Evolutionary conservation across 2,113 vertebrate genomes (phyloP).

Genomic region (Dromas ardeola): DNA sequence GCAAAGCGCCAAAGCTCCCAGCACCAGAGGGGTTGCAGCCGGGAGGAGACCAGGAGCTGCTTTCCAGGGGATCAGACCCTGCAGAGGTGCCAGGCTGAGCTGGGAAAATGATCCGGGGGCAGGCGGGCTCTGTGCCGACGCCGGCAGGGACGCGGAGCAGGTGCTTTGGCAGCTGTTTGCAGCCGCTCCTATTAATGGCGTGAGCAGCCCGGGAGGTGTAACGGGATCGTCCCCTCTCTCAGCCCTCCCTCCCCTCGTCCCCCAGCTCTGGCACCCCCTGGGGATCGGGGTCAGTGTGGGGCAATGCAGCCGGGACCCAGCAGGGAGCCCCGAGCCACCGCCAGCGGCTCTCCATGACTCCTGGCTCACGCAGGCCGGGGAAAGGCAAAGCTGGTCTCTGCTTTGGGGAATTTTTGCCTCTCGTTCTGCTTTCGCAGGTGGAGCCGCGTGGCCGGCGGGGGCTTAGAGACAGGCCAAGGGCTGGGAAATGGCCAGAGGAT

Average conservation of each 20-base stretch:
- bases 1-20: background rate
- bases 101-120: conserved; percentile 21
- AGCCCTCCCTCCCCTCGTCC: background rate
- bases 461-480: fast-evolving
- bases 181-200: background rate
- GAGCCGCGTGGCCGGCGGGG: fast-evolving
- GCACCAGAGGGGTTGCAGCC: fast-evolving
- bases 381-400: background rate
- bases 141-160: background rate
- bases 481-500: background rate
- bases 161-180: conserved; percentile 14
- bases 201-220: background rate
- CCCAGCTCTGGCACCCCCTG: background rate
- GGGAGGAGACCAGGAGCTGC: background rate
- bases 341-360: background rate
- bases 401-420: background rate
- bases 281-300: background rate
- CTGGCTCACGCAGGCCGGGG: fast-evolving
- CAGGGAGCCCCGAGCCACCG: background rate
- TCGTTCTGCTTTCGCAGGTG: background rate
- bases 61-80: background rate
- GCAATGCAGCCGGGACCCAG: background rate
- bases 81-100: background rate
- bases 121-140: background rate
- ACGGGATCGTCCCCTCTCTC: background rate